These are phyloP conservation scores for Tiliqua scincoides DNA, from an alignment of 2,113 vertebrate species.

Conservation along the genomic window DNA sequence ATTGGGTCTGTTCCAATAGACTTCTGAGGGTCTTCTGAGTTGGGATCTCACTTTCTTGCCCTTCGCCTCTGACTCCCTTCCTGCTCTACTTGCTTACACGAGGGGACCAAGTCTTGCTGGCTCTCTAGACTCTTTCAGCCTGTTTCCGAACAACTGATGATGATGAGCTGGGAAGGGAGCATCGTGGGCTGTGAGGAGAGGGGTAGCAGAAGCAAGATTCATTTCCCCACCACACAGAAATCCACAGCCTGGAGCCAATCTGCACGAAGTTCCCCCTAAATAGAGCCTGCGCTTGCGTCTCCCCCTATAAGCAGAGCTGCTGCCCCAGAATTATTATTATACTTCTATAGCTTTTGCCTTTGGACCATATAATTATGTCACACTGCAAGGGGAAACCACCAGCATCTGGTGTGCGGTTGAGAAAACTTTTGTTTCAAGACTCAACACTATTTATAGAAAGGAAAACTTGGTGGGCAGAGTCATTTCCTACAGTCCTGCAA, in stretches of 20 bases:
- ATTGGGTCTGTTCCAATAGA: constrained; percentile 16
- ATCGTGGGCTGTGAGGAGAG: constrained; percentile 29
- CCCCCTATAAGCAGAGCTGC: constrained; percentile 61
- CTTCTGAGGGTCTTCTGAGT: constrained; percentile 28
- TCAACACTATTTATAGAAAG: constrained; percentile 82
- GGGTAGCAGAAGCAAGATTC: constrained; percentile 16
- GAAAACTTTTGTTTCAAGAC: constrained; percentile 86
- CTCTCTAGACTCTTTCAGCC: not conserved
- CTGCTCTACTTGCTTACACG: constrained; percentile 66
- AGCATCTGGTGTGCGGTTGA: constrained; percentile 84
- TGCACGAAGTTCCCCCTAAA: constrained; percentile 54
- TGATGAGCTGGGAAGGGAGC: not conserved
- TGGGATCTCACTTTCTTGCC: constrained; percentile 46
- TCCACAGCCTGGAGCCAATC: constrained; percentile 42
- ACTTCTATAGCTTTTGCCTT: constrained; percentile 71
- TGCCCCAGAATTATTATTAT: constrained; percentile 72
- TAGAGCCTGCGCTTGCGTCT: constrained; percentile 65
- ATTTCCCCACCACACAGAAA: constrained; percentile 36
- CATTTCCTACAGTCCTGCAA: constrained; percentile 81
- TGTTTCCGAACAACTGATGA: not conserved
- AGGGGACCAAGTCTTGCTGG: constrained; percentile 21
- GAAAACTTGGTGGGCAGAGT: constrained; percentile 80
- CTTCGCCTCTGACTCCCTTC: constrained; percentile 68
- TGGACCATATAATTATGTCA: constrained; percentile 85
- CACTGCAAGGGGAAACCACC: constrained; percentile 84